Evolutionary conservation across 2,797 vertebrate species (phyloP), one percentile per base, ranked within the genome.

Genomic region (Poecilia wingei): DNA sequence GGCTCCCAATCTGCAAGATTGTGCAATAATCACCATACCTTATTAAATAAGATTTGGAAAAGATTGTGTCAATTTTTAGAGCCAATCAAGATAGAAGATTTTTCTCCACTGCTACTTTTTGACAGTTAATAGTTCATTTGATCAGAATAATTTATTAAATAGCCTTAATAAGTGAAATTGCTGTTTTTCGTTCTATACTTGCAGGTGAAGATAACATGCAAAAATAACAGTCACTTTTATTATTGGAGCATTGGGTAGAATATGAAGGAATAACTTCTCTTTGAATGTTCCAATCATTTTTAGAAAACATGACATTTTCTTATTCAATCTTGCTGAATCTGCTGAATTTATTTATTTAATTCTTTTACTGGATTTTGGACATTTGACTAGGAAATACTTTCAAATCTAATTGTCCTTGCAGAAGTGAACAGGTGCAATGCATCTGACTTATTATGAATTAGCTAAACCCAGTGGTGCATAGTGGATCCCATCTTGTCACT

Each of bases 361-460:
- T 69, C 9, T 9, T 43, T 25, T 25, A 43, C 20, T 6, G 10
- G 10, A 25, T 43, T 43, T 39, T 9, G 22, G 39, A 69, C 7
- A 22, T 68, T 68, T 68, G 8, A 68, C 18, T 36, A 39, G 61
- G 33, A 20, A 66, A 66, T 66, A 9, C 61, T 20, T 36, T 66
- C 33, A 36, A 86, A 91, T 80, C 87, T 89, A 53, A 53, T 53
- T 53, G 51, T 91, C 87, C 90, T 91, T 90, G 80, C 71, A 82
- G 79, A 79, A 89, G 78, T 59, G 81, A 88, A 87, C 80, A 78
- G 83, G 86, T 82, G 86, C 74, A 78, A 76, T 77, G 59, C 71
- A 86, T 83, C 61, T 49, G 80, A 31, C 88, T 87, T 92, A 90
- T 86, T 92, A 85, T 75, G 81, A 83, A 87, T 85, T 86, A 89